A percentile compares a stretch with the other conserved stretches of the same genome.
These are phyloP conservation scores for Saccostrea glomerata DNA, from an alignment of 1,140 invertebrate species.

Conservation along the genomic window DNA sequence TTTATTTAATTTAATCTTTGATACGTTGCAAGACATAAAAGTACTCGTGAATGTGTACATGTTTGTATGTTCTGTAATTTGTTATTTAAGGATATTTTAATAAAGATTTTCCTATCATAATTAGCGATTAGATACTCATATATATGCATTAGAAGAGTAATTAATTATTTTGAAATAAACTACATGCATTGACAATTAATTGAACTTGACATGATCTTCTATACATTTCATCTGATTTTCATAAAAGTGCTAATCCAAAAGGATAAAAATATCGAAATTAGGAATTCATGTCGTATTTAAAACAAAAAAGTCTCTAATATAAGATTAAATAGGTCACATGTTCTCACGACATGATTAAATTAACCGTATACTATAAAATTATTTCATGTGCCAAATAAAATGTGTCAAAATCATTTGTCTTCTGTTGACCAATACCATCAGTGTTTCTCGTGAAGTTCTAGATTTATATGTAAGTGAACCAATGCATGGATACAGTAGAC, in stretches of 20 bases:
- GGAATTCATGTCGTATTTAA: background rate
- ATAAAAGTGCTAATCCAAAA: background rate
- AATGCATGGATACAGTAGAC: no score
- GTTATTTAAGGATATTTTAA: background rate
- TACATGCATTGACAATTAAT: slow-evolving; percentile 3
- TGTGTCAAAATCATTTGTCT: background rate
- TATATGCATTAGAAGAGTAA: background rate
- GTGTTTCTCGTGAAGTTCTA: no score
- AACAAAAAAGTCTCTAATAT: background rate
- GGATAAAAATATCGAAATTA: slow-evolving; percentile 9
- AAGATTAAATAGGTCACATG: background rate
- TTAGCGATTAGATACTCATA: background rate
- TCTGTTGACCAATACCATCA: background rate
- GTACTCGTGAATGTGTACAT: background rate
- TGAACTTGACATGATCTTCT: background rate
- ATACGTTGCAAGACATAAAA: background rate
- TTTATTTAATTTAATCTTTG: background rate
- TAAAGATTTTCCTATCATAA: background rate
- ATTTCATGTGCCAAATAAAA: background rate
- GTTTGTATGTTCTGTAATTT: background rate
- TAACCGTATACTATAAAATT: background rate
- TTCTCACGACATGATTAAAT: slow-evolving; percentile 4
- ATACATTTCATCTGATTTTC: background rate
- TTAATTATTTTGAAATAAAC: background rate
- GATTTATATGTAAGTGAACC: no score